These are phyloP conservation scores for Microtus pennsylvanicus DNA, from an alignment of 2,113 vertebrate genomes.

Conservation along the genomic window DNA sequence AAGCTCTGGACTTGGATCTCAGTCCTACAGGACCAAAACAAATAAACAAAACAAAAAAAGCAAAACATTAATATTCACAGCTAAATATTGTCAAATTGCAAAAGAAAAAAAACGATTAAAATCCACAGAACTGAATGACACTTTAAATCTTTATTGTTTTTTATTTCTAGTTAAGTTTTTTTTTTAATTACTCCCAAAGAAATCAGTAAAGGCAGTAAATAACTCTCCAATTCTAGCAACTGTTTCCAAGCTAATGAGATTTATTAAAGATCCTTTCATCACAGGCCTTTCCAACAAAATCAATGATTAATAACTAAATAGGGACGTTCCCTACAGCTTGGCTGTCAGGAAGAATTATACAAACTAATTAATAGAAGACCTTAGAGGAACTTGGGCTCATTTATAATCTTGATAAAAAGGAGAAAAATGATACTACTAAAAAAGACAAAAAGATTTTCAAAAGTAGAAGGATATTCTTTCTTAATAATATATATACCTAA, in stretches of 20 bases:
- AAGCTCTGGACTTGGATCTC: not conserved
- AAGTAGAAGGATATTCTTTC: not conserved
- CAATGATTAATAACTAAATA: constrained; percentile 67
- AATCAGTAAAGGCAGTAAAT: constrained; percentile 60
- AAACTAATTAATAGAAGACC: constrained; percentile 66
- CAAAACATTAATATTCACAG: not conserved
- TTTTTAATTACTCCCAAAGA: constrained; percentile 63
- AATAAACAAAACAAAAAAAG: not conserved
- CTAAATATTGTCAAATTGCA: not conserved
- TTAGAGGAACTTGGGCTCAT: constrained; percentile 57
- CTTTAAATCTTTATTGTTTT: not conserved
- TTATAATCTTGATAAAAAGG: constrained; percentile 48
- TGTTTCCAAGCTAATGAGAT: constrained; percentile 68
- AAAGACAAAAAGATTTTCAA: constrained; percentile 27
- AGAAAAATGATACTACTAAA: not conserved
- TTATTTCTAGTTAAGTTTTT: constrained; percentile 35
- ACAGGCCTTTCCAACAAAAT: constrained; percentile 26
- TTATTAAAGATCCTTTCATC: constrained; percentile 68
- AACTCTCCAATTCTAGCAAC: constrained; percentile 38
- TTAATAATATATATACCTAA: not conserved
- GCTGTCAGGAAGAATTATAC: constrained; percentile 71
- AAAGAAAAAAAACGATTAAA: not conserved
- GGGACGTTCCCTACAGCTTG: constrained; percentile 26
- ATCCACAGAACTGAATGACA: not conserved
- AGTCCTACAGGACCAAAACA: no score